Percentiles rank a stretch among this genome's conserved stretches.
Evolutionary conservation across 2,113 vertebrate genomes (phyloP).

Genomic region (Galbula dea): DNA sequence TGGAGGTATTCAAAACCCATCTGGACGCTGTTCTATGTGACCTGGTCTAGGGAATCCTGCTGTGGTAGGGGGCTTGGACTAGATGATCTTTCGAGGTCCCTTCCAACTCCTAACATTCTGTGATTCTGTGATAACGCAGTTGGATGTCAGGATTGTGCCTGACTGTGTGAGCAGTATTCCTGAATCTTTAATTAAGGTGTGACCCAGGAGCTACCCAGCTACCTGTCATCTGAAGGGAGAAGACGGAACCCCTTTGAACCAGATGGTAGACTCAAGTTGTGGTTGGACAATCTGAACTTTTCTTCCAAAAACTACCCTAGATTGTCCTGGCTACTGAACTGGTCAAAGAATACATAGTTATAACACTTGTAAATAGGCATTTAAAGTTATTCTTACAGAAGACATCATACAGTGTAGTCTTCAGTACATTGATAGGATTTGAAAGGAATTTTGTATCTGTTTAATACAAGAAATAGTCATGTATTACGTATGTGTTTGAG

Average conservation of each 20-base stretch:
- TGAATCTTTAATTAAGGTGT: too few species aligned
- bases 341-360: not conserved
- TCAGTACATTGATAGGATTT: not conserved
- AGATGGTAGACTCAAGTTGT: not conserved
- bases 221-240: not conserved
- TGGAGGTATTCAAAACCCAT: too few species aligned
- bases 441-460: not conserved
- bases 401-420: not conserved
- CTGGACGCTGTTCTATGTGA: too few species aligned
- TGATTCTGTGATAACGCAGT: rapidly evolving
- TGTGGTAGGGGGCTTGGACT: too few species aligned
- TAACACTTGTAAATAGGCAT: not conserved
- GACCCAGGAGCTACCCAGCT: not conserved
- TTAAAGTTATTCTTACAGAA: not conserved
- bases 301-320: not conserved
- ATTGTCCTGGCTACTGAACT: not conserved
- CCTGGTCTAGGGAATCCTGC: too few species aligned
- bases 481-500: not conserved
- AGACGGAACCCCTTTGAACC: not conserved
- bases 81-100: too few species aligned
- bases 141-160: not conserved
- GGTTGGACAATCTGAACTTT: not conserved
- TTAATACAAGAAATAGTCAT: not conserved
- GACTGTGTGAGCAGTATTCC: not conserved
- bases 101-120: too few species aligned